Evolutionary conservation across 2,888 invertebrate species (phyloP).

Genomic region (Gasteruption jaculator): DNA sequence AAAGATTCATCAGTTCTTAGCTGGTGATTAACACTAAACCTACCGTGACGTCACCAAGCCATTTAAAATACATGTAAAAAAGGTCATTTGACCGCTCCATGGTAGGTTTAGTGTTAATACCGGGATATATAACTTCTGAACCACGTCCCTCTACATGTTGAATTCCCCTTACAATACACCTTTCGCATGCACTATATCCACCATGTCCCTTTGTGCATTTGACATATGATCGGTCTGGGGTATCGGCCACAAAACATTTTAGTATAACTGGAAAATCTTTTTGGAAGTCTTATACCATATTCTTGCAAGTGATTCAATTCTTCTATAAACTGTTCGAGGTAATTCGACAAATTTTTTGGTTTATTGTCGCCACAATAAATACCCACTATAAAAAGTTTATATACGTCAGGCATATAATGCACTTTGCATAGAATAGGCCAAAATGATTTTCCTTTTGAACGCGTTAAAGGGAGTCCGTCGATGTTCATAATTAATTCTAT

Average conservation of each 20-base stretch:
- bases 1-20: conserved; percentile 9
- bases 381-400: conserved; percentile 22
- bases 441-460: conserved; percentile 15
- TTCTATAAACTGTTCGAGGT: conserved; percentile 12
- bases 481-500: conserved; percentile 19
- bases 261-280: conserved; percentile 12
- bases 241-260: conserved; percentile 20
- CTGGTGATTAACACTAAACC: no score
- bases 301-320: conserved; percentile 12
- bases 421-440: conserved; percentile 23
- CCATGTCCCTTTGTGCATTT: conserved; percentile 14
- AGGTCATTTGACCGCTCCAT: no score
- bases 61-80: no score
- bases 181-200: conserved; percentile 7
- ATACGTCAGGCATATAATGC: conserved; percentile 10
- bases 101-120: no score
- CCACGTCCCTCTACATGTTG: conserved; percentile 1
- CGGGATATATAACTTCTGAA: conserved; percentile 1
- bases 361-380: conserved; percentile 20
- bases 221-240: conserved; percentile 13
- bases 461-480: no score
- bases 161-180: conserved; percentile 6
- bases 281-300: conserved; percentile 7
- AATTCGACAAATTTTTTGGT: conserved; percentile 14
- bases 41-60: no score